Conservation (phyloP, 2,888 invertebrate genomes). For the Balanococcus diminutus region DNA sequence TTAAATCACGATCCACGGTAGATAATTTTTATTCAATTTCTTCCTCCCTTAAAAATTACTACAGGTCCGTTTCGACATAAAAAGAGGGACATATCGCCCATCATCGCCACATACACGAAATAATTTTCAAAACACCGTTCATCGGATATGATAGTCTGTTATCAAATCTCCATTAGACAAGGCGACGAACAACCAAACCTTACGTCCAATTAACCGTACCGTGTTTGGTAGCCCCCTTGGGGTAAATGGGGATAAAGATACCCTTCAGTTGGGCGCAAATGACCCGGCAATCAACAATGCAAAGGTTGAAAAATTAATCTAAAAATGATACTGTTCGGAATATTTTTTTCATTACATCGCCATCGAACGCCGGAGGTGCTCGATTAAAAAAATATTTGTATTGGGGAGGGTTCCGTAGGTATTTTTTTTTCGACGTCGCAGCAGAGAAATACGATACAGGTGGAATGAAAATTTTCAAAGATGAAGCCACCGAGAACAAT, state of each 20-base stretch:
- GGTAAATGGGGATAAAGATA: neutral
- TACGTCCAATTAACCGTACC: neutral
- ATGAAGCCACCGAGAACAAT: neutral
- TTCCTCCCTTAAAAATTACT: neutral
- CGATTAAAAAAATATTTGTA: constrained; percentile 27
- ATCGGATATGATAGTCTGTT: neutral
- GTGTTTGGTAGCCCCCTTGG: neutral
- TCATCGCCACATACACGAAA: neutral
- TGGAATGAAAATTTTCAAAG: neutral
- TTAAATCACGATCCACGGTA: neutral
- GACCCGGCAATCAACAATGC: constrained; percentile 17
- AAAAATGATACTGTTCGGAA: neutral
- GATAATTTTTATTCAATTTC: neutral
- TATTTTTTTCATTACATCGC: no score
- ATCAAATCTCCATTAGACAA: constrained; percentile 25
- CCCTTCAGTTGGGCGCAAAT: neutral
- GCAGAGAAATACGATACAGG: neutral
- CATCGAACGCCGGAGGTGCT: neutral
- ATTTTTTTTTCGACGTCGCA: neutral
- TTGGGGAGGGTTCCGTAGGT: neutral
- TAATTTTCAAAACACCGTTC: neutral
- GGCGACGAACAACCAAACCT: neutral
- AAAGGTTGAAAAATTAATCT: neutral
- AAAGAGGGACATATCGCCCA: neutral
- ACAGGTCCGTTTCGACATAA: neutral